Conservation (phyloP, 2,113 vertebrate genomes). For the Machaerirhynchus nigripectus region DNA sequence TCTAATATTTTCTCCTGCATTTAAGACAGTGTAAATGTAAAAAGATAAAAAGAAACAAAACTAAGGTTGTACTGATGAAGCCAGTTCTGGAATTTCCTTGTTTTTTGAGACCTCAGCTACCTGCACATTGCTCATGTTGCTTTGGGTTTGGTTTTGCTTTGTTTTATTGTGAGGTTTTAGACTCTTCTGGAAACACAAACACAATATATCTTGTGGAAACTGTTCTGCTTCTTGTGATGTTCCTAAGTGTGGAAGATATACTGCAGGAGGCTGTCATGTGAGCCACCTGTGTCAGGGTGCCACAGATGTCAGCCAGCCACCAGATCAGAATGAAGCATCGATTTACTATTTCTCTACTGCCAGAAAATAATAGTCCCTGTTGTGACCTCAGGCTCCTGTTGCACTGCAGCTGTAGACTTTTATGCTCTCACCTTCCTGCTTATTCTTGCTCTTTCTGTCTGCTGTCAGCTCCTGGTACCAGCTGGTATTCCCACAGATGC, state of each 20-base stretch:
- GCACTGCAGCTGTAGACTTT: not conserved
- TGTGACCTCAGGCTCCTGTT: not conserved
- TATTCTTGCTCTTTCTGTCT: not conserved
- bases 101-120: not conserved
- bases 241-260: not conserved
- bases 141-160: not conserved
- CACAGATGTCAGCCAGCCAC: not conserved
- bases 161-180: not conserved
- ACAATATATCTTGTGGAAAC: not conserved
- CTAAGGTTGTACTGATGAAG: not conserved
- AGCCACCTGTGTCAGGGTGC: not conserved
- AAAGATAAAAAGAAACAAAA: not conserved
- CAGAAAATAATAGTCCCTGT: not conserved
- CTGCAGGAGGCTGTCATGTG: not conserved
- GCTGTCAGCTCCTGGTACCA: not conserved
- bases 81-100: not conserved
- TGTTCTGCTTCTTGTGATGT: not conserved
- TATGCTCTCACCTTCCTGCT: not conserved
- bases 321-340: not conserved
- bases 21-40: not conserved
- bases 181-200: not conserved
- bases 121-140: accelerated
- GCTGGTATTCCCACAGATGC: not conserved
- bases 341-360: not conserved
- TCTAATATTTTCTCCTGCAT: not conserved